phyloP scores from a whole-genome alignment of 2,797 vertebrate species.

The Rhynchotus rufescens region DNA sequence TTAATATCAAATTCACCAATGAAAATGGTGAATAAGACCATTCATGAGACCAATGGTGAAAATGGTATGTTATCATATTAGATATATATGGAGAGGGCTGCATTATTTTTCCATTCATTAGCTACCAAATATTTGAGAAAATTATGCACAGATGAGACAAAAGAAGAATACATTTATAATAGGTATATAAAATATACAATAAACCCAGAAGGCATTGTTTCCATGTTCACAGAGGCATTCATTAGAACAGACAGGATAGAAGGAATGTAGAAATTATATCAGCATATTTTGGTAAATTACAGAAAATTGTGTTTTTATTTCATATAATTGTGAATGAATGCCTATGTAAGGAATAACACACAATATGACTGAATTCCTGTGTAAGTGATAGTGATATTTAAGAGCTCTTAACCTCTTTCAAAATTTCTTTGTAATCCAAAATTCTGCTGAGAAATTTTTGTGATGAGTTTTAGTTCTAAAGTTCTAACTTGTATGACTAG shows the following conservation, averaged over 20 bases:
- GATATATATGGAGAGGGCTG: not conserved
- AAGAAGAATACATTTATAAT: not conserved
- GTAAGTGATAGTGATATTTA: not conserved
- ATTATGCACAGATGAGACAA: not conserved
- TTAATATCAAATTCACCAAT: not conserved
- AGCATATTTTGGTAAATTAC: not conserved
- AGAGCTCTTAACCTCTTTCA: not conserved
- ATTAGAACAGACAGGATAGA: not conserved
- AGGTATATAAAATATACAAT: no score
- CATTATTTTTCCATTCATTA: not conserved
- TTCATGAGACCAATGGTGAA: no score
- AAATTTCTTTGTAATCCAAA: slow-evolving; percentile 30
- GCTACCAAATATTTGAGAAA: not conserved
- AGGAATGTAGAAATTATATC: not conserved
- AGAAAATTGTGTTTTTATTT: not conserved
- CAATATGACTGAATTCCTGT: not conserved
- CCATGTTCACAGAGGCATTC: not conserved
- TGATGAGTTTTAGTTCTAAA: not conserved
- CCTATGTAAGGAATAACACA: not conserved
- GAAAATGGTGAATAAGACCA: not conserved
- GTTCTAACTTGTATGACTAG: not conserved
- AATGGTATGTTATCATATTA: not conserved
- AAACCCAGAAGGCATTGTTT: not conserved
- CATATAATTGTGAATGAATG: not conserved
- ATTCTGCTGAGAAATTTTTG: not conserved